Conservation (phyloP, 2,888 invertebrate genomes). For the Hyles lineata region DNA sequence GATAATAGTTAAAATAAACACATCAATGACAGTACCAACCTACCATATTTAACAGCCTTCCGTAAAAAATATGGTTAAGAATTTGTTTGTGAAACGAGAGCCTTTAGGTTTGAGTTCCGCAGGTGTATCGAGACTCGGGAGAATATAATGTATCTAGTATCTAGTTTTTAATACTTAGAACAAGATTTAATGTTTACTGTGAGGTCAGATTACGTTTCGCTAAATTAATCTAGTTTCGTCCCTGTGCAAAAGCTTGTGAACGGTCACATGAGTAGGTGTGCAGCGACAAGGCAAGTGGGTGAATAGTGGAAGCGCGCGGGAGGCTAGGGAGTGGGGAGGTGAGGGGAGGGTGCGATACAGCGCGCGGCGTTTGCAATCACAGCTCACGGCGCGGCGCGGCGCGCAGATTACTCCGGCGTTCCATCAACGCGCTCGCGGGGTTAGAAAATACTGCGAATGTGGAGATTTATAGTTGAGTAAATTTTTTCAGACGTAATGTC, state of each 20-base stretch:
- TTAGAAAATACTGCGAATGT: neutral
- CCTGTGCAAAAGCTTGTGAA: neutral
- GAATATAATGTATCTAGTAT: no score
- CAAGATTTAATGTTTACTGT: no score
- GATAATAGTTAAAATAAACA: no score
- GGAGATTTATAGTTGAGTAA: neutral
- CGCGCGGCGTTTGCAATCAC: slow-evolving; percentile 9
- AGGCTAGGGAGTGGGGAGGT: neutral
- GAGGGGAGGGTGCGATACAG: neutral
- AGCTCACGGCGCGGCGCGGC: neutral
- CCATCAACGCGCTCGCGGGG: slow-evolving; percentile 20
- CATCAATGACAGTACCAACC: no score
- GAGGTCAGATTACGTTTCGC: no score
- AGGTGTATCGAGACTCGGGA: no score
- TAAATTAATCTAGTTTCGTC: neutral
- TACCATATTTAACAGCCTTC: no score
- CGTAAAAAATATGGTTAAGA: no score
- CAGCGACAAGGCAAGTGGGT: neutral
- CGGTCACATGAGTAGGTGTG: neutral
- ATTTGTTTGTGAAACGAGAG: no score
- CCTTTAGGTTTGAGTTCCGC: no score
- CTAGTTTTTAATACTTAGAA: no score
- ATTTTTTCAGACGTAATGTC: no score
- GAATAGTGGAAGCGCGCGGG: neutral
- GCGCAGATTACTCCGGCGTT: slow-evolving; percentile 17